Conservation (phyloP, 2,113 vertebrate genomes). For the Megaceryle maxima region DNA sequence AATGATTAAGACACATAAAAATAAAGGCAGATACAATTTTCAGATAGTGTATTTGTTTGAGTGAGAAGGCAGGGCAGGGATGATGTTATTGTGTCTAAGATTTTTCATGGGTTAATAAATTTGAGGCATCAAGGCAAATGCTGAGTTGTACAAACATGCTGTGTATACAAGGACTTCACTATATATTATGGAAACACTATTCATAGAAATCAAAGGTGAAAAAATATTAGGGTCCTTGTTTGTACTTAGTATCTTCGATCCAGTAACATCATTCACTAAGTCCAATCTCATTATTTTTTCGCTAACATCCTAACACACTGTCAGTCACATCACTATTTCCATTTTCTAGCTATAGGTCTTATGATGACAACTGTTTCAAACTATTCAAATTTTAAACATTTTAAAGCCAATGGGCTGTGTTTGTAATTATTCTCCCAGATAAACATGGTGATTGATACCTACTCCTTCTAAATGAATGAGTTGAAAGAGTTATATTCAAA, state of each 20-base stretch:
- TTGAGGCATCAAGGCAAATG: not conserved
- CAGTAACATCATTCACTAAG: not conserved
- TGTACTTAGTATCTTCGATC: not conserved
- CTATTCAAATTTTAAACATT: not conserved
- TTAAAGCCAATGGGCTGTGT: not conserved
- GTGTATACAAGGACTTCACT: not conserved
- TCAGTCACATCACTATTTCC: not conserved
- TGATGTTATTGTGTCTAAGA: not conserved
- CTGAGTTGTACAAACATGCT: not conserved
- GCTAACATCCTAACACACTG: not conserved
- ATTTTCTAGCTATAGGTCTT: not conserved
- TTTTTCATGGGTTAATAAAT: not conserved
- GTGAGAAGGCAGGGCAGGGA: not conserved
- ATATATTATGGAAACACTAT: not conserved
- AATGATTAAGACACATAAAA: not conserved
- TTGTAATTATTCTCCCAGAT: not conserved
- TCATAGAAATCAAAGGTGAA: not conserved
- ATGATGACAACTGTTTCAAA: not conserved
- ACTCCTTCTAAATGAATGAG: not conserved
- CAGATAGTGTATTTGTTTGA: not conserved
- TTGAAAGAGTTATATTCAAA: conserved; percentile 29
- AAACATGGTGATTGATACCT: not conserved
- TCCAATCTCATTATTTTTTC: not conserved
- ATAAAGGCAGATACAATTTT: not conserved
- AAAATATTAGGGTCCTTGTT: not conserved